These are phyloP conservation scores for Theonella swinhoei DNA, from an alignment of 37 sponge, comb jelly and placozoan genomes.

Conservation along the genomic window DNA sequence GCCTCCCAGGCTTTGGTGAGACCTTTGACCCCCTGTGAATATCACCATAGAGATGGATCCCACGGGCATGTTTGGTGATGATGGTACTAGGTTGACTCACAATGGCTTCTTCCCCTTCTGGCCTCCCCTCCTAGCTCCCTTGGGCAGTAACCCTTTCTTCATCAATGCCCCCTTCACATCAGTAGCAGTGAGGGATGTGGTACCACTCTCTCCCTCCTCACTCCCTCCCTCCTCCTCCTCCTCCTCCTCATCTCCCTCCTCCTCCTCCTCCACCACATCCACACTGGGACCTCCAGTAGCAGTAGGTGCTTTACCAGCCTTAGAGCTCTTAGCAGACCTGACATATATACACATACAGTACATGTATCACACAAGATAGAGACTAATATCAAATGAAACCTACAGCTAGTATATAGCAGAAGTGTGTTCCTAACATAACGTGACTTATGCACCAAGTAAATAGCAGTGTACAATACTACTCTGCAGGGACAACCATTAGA, in stretches of 20 bases:
- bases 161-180: not conserved
- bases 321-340: not conserved
- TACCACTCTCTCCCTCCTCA: not conserved
- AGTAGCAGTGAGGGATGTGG: not conserved
- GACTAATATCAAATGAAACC: too few relatives aligned
- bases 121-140: not conserved
- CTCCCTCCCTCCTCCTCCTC: not conserved
- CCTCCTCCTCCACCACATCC: not conserved
- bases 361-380: too few relatives aligned
- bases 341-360: too few relatives aligned
- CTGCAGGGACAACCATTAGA: slow-evolving; percentile 10
- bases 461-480: too few relatives aligned
- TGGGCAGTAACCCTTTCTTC: not conserved
- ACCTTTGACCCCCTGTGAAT: not conserved
- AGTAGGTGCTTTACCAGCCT: not conserved
- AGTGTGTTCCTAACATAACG: too few relatives aligned
- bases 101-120: not conserved
- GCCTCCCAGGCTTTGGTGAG: slow-evolving; percentile 14
- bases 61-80: too few relatives aligned
- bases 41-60: too few relatives aligned
- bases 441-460: too few relatives aligned
- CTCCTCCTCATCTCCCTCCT: not conserved
- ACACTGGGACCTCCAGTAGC: not conserved
- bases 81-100: not conserved
- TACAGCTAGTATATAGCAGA: too few relatives aligned